Base-by-base conservation (phyloP, 2,888 invertebrate genomes). In the Platycheirus albimanus region DNA sequence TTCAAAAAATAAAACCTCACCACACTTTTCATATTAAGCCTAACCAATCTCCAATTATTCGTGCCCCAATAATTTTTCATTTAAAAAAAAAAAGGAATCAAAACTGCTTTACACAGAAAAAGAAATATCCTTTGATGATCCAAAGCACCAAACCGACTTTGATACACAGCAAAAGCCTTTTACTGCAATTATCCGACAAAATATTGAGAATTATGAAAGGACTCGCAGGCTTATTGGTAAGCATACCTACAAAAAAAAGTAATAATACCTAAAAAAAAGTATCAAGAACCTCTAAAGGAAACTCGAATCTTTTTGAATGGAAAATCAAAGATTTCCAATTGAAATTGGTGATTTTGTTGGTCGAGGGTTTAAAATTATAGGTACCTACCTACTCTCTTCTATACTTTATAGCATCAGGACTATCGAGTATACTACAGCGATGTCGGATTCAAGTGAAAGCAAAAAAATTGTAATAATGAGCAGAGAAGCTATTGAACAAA, bases 311-410 rank as follows among this genome's bases (percentile, higher is more conserved):
- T 24, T 56, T 33, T 64, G 69, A 80, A 80, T 56, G 63, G 20
- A 74, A 74, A 74, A 69, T 79, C 69, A 67, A 79, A 74, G 74
- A 74, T 74, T 79, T 79, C 36, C 79, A 69, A 79, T 74, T 54
- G 47, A 33, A 74, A 74, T 74, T 69, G 61, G 72, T 72, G 71
- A 72, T 78, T 58, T 72, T 54, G 47, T 69, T 69, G 69, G 69
- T 70, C 69, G 43, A 76, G 33, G 49, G 45, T 71, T 47, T 2
- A n/a, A 20, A 0, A n/a, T 49, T n/a, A n/a, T n/a, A n/a, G n/a
- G 0, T 38, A 24, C 64, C 51, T 58, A 33, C 63, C 69, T 64
- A 54, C 54, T n/a, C n/a, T n/a, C n/a, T n/a, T n/a, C 52, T 19
- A 33, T 54, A 11, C 2, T 45, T 4, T 3, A 49, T 2, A n/a